Evolutionary conservation across 2,113 vertebrate genomes (phyloP), one percentile per base, ranked within the genome.

Genomic region (Myotis davidii): DNA sequence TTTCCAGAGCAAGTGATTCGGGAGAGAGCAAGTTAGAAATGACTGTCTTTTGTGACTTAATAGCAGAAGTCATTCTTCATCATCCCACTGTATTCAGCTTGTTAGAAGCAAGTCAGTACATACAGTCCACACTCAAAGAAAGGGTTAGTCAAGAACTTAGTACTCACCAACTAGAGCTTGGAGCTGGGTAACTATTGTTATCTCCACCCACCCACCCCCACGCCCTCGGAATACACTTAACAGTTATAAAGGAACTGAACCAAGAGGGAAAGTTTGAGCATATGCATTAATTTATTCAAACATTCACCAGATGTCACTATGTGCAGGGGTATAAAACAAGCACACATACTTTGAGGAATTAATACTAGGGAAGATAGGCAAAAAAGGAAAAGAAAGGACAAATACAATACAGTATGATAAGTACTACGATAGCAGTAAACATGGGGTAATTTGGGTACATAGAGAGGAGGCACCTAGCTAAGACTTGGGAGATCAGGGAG

Each of bases 231-330:
- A 74, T 92, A 52, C 32, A 87, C 74, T 39, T 76, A 92, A 69
- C 23, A 79, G 61, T 91, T 95, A 79, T 50, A 76, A 86, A 86
- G 59, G 74, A 96, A 94, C 50, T 76, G 52, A 77, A 89, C 74
- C 4, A 85, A 94, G 56, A 87, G 52, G 42, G 3, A 78, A 77
- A 84, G 87, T 91, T 39, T 79, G 27, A 96, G 37, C 25, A 39
- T 78, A 52, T 89, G 27, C 42, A 45, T 88, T 93, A 87, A 65
- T 94, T 96, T 86, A 74, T 85, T 91, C 27, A 93, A 25, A 39
- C 37, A 76, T 91, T 87, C 27, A 89, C 84, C 34, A 76, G 29
- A 54, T 94, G 9, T 72, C 48, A 79, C 56, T 86, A 0, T 73
- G 39, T 87, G 18, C 48, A 84, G 81, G 64, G 32, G 70, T 50